These are phyloP conservation scores for Leptogaster cylindrica DNA, from an alignment of 2,888 invertebrate genomes.

Conservation along the genomic window DNA sequence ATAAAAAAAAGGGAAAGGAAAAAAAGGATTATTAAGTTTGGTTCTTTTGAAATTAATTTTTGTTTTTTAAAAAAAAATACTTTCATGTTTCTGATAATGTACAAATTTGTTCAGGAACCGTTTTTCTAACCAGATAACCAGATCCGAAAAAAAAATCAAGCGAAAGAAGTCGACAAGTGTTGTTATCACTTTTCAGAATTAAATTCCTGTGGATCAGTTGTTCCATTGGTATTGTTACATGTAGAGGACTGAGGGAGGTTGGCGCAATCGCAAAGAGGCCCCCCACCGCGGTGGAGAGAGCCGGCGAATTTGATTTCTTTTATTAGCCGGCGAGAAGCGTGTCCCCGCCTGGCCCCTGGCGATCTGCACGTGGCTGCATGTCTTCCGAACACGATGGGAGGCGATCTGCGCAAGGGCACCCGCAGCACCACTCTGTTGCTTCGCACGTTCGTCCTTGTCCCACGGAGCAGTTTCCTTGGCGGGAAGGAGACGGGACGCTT, in stretches of 20 bases:
- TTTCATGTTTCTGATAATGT: no score
- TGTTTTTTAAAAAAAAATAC: no score
- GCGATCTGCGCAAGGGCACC: slow-evolving; percentile 15
- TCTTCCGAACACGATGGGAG: slow-evolving; percentile 11
- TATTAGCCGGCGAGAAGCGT: background rate
- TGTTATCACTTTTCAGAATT: no score
- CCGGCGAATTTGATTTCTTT: background rate
- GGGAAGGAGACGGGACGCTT: slow-evolving; percentile 25
- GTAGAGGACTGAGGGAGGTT: background rate
- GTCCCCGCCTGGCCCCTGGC: slow-evolving; percentile 1
- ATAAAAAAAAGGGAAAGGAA: no score
- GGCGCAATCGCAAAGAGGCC: background rate
- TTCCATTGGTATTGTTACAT: background rate
- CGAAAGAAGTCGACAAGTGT: no score
- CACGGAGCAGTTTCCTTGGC: slow-evolving; percentile 1
- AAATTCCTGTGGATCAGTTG: no score
- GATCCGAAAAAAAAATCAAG: no score
- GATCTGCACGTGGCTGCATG: slow-evolving; percentile 12
- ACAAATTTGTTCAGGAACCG: no score
- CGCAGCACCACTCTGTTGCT: slow-evolving; percentile 32
- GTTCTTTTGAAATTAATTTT: no score
- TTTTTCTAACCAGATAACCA: no score
- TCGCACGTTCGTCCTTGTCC: slow-evolving; percentile 3
- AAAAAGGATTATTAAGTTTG: no score
- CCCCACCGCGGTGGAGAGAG: no score